Evolutionary conservation across 2,113 vertebrate species (phyloP).

Genomic region (Bucco capensis): DNA sequence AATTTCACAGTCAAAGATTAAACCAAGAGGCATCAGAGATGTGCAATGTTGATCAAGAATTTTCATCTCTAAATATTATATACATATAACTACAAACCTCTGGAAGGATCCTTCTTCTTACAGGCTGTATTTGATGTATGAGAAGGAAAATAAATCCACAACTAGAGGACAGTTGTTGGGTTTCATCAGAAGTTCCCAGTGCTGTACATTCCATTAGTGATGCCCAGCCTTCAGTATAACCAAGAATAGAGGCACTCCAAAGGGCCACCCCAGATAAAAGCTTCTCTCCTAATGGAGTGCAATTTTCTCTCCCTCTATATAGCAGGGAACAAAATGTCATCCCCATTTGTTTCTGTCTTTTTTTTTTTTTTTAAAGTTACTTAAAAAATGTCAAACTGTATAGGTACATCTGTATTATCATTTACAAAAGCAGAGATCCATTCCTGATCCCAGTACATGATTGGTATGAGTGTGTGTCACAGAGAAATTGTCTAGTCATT

Average conservation of each 20-base stretch:
- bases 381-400: not conserved
- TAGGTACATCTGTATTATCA: not conserved
- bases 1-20: not conserved
- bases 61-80: not conserved
- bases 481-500: not conserved
- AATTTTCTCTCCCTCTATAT: not conserved
- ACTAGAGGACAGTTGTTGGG: not conserved
- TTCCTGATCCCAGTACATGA: not conserved
- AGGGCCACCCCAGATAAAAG: not conserved
- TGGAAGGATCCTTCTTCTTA: not conserved
- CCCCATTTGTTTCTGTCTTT: not conserved
- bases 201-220: not conserved
- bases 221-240: not conserved
- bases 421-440: not conserved
- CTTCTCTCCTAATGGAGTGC: not conserved
- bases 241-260: not conserved
- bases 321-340: slow-evolving; percentile 17
- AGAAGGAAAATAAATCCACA: not conserved
- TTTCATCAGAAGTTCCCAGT: not conserved
- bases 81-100: not conserved
- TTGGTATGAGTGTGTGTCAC: not conserved
- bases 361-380: not conserved
- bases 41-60: not conserved
- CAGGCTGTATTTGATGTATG: not conserved
- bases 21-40: not conserved